Evolutionary conservation across 1,140 invertebrate species (phyloP), one percentile per base, ranked within the genome.

Genomic region (Glossosoma conforme): DNA sequence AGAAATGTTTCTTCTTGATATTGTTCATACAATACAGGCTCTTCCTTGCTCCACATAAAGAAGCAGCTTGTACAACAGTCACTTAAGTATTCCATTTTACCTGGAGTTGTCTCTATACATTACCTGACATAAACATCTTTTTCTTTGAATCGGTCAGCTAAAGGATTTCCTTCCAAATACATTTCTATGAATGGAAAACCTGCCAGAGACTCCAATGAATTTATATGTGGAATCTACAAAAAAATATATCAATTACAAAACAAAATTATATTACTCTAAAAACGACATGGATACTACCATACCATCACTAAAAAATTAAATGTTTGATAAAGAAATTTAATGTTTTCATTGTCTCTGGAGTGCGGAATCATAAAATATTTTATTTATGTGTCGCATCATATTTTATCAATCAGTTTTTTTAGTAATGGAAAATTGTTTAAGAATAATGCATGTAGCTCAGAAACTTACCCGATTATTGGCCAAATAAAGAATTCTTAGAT

Each of bases 101-200:
- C 44, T 36, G 43, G 18, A 8, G 18, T 18, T 49, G 28, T 41
- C 48, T 30, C 14, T 46, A 56, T 54, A 53, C 60, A 59, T 70
- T 91, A 93, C 91, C 89, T 92, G 70, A 93, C 75, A 69, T 92
- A 94, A n/a, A 80, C 71, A 58, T 78, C 76, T 62, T 85, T 77
- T 58, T 87, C 83, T 66, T 80, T 84, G 68, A 84, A 93, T 61
- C 82, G 86, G 62, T 83, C 79, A 66, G 83, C 85, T 11, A 92
- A 61, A 1, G 88, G 87, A 70, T 95, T 95, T 57, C 85, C 87
- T 67, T 86, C 81, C 36, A 95, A 69, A 25, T 81, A 76, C 21
- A 95, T 62, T 63, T 93, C 88, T 24, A 84, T 70, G 3, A 95
- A 66, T 2, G 79, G 77, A 35, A 92, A 66, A 2, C 80, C 79